Evolutionary conservation across 1,140 invertebrate species (phyloP), one percentile per base, ranked within the genome.

Genomic region (Trichomalopsis sarcophagae): DNA sequence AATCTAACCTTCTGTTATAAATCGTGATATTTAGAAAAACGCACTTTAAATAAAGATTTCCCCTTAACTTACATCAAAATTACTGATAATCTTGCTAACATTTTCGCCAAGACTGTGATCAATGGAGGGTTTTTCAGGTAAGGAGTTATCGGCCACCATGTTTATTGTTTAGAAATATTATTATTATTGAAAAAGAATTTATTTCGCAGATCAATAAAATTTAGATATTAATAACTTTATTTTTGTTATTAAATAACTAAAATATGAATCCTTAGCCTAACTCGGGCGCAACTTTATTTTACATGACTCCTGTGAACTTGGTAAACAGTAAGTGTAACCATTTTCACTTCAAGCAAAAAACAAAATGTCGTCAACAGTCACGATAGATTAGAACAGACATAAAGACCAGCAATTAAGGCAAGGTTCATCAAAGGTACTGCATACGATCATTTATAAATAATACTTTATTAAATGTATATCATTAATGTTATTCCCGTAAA

Each of bases 141-240:
- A 30, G 21, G 23, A 50, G n/a, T 84, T 50, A 2, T 77, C 82
- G 0, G 82, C 50, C 17, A 84, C 82, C 82, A 84, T 84, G 10
- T 14, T 82, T 82, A 14, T 55, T 13, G 3, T 10, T 71, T 1
- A 62, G n/a, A n/a, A 62, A 21, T n/a, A n/a, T n/a, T 1, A n/a
- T n/a, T 62, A 62, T 62, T 62, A 5, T n/a, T 62, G 55, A 62
- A 7, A 62, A 0, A 4, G 47, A 50, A 50, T 30, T 62, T 62
- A 7, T 55, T 30, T 30, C 9, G 13, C 14, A 55, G 13, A 40
- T 30, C n/a, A 36, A 21, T 33, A 2, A 11, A 17, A 33, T 33
- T 79, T 33, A 66, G 33, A 36, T n/a, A 4, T 9, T 30, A 66
- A 66, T 33, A 2, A 76, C 14, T 55, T 10, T 78, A 79, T 33